Percentiles rank a stretch among this genome's conserved stretches.
Evolutionary conservation across 1,140 invertebrate genomes (phyloP).

Genomic region (Meteorus sp.): DNA sequence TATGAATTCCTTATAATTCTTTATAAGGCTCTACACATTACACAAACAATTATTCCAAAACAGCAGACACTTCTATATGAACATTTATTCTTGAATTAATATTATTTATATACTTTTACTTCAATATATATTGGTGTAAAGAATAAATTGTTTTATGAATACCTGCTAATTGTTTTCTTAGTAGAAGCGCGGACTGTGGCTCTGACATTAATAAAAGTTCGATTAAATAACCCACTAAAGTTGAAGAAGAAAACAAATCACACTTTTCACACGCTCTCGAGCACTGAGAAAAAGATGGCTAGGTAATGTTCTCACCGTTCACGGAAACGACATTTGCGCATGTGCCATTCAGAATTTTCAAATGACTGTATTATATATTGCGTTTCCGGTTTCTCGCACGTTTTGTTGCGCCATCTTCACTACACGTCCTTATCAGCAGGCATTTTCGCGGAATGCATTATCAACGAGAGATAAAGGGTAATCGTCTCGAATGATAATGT

Average conservation of each 20-base stretch:
- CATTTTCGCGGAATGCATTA: too few relatives aligned
- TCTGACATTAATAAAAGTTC: constrained; percentile 82
- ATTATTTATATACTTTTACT: background rate
- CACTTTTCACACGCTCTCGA: constrained; percentile 51
- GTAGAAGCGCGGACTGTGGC: constrained; percentile 90
- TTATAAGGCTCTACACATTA: background rate
- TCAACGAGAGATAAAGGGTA: too few relatives aligned
- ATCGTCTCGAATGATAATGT: too few relatives aligned
- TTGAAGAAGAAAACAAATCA: constrained; percentile 47
- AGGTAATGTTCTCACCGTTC: constrained; percentile 29
- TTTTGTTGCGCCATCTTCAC: too few relatives aligned
- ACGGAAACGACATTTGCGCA: constrained; percentile 45
- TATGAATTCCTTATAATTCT: background rate
- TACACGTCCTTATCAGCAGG: too few relatives aligned
- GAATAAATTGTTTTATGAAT: constrained; percentile 34
- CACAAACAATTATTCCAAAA: constrained; percentile 36
- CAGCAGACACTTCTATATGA: too few relatives aligned
- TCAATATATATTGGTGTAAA: background rate
- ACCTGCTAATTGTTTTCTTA: constrained; percentile 95
- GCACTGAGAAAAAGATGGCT: constrained; percentile 26
- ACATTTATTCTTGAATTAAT: constrained; percentile 13
- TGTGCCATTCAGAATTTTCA: too few relatives aligned
- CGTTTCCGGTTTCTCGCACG: too few relatives aligned
- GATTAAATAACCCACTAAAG: constrained; percentile 54
- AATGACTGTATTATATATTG: too few relatives aligned